A percentile compares a stretch with the other conserved stretches of the same genome.
Evolutionary conservation across 2,888 invertebrate species (phyloP).

Genomic region (Cephus spinipes): DNA sequence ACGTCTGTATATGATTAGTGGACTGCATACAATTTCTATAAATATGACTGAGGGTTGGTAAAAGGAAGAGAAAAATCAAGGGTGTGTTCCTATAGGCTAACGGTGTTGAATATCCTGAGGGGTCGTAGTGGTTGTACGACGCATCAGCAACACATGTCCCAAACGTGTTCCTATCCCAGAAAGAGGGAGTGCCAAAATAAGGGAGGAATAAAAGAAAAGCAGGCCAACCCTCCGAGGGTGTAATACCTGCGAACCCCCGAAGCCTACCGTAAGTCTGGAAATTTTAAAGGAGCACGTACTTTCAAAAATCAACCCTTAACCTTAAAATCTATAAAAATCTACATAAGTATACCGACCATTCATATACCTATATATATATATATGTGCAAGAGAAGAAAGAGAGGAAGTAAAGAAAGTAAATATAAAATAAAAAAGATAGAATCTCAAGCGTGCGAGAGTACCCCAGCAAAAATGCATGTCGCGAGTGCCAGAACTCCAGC

Average conservation of each 20-base stretch:
- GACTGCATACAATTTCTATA: conserved; percentile 34
- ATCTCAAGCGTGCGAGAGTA: neutral
- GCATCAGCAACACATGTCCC: conserved; percentile 51
- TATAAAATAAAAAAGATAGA: neutral
- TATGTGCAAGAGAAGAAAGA: neutral
- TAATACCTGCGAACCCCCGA: neutral
- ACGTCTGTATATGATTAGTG: conserved; percentile 29
- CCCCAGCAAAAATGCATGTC: neutral
- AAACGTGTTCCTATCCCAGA: conserved; percentile 40
- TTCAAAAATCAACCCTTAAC: neutral
- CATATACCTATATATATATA: neutral
- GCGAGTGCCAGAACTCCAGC: neutral
- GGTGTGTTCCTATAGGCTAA: conserved; percentile 11
- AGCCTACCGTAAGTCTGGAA: neutral
- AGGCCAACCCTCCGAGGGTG: neutral
- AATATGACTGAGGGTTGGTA: conserved; percentile 31
- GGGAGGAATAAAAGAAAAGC: neutral
- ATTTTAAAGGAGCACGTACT: neutral
- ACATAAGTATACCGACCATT: neutral
- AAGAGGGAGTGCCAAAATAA: neutral
- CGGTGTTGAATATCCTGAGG: conserved; percentile 33
- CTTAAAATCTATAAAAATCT: neutral
- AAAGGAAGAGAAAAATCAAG: conserved; percentile 24
- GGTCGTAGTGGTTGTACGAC: conserved; percentile 35
- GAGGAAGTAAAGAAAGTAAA: neutral